Evolutionary conservation across 2,113 vertebrate genomes (phyloP), one percentile per base, ranked within the genome.

Genomic region (Morone chrysops): DNA sequence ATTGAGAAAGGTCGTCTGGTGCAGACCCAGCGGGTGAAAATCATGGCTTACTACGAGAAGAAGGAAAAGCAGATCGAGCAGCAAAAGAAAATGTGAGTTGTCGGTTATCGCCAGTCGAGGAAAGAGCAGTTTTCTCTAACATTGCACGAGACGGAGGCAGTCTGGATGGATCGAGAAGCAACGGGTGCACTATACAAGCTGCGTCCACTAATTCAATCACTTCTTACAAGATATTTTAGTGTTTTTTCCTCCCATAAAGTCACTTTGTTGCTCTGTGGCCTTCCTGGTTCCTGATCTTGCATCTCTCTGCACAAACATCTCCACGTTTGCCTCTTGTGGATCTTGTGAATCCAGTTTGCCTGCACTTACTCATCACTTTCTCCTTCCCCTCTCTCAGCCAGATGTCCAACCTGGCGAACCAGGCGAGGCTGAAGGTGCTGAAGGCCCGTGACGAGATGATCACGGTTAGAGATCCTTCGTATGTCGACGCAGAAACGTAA

Each of bases 41-140:
- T 98, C 75, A 99, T 99, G 97, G 96, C 97, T 17, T 97, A 98
- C 81, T 99, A 97, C 17, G 97, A 98, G 92, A 99, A 99, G 92
- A 99, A 99, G 82, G 97, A 99, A 61, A 99, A 99, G 85, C 98
- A 99, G 90, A 99, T 99, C 61, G 98, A 99, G 74, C 98, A 99
- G 63, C 98, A 99, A 51, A 99, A 99, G 94, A 99, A 99, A 94
- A 99, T 99, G 98, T 99, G 87, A 96, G 96, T 53, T 25, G 6
- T 3, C 13, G 8, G 18, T 18, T 17, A 4, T 22, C 12, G 5
- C 2, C 22, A 38, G 47, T 70, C 25, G 36, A 22, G 47, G 43
- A 18, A 51, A 40, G 9, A 12, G 31, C 31, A 31, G 31, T 31
- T 31, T 31, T 8, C 2, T 25, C 20, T 12, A 4, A 14, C 16